These are phyloP conservation scores for Cottus gobio DNA, from an alignment of 2,113 vertebrate genomes.

Conservation along the genomic window DNA sequence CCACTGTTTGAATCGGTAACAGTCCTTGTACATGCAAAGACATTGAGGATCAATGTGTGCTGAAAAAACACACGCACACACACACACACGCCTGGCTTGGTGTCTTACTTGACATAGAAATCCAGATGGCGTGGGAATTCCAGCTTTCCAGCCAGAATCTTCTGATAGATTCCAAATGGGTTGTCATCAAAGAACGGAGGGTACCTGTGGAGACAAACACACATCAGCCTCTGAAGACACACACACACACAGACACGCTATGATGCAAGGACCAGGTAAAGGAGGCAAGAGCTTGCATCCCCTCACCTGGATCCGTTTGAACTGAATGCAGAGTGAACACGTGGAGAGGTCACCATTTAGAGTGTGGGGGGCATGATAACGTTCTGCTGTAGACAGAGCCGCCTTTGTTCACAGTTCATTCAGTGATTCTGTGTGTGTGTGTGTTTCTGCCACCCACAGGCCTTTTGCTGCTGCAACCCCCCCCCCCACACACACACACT, in stretches of 20 bases:
- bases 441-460: constrained; percentile 36
- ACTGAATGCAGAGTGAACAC: not conserved
- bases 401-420: constrained; percentile 33
- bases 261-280: constrained; percentile 43
- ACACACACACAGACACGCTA: not conserved
- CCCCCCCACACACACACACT: not conserved
- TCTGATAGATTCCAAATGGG: constrained; percentile 98
- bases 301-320: not conserved
- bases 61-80: not conserved
- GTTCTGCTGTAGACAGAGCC: constrained; percentile 4
- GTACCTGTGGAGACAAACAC: constrained; percentile 81
- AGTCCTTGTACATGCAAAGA: no score
- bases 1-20: no score
- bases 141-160: constrained; percentile 95
- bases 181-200: constrained; percentile 98
- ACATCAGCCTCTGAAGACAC: not conserved
- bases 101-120: constrained; percentile 93
- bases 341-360: not conserved
- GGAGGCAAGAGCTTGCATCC: constrained; percentile 8
- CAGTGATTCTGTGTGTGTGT: not conserved
- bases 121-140: constrained; percentile 97
- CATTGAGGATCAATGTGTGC: no score
- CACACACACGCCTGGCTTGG: not conserved
- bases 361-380: not conserved
- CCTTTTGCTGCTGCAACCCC: constrained; percentile 26